Evolutionary conservation across 2,113 vertebrate species (phyloP).

Genomic region (Epinephelus moara): DNA sequence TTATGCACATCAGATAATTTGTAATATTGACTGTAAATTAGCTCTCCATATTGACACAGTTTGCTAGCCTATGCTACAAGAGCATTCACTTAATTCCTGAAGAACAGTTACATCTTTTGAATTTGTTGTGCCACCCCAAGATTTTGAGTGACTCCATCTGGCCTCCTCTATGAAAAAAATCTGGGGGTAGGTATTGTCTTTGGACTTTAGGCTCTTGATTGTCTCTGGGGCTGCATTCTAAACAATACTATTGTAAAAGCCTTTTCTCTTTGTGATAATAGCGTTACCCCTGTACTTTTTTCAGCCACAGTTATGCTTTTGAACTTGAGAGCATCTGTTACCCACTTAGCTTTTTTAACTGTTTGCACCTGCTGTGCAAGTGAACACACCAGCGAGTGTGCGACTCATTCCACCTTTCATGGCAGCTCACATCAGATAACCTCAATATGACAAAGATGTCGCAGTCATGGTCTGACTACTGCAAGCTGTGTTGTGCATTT

Average conservation of each 20-base stretch:
- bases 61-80: too few species aligned
- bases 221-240: background rate
- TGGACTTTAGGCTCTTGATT: background rate
- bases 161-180: too few species aligned
- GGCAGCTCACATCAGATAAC: background rate
- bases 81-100: too few species aligned
- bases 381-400: background rate
- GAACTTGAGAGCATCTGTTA: slow-evolving; percentile 38
- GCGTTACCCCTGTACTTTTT: background rate
- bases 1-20: too few species aligned
- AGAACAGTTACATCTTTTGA: too few species aligned
- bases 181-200: background rate
- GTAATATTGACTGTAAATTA: too few species aligned
- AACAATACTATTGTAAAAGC: background rate
- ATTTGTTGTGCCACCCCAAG: too few species aligned
- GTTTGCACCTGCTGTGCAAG: slow-evolving; percentile 23
- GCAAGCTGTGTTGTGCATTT: background rate
- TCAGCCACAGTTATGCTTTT: slow-evolving; percentile 18
- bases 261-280: background rate
- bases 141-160: too few species aligned
- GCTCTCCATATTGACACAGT: too few species aligned
- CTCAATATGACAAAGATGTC: slow-evolving; percentile 22
- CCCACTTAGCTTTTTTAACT: slow-evolving; percentile 8
- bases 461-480: slow-evolving; percentile 8
- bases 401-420: slow-evolving; percentile 7